Percentiles rank a stretch among this genome's conserved stretches.
These are phyloP conservation scores for Crocodylus rhombifer DNA, from an alignment of 2,797 vertebrate genomes.

Conservation along the genomic window DNA sequence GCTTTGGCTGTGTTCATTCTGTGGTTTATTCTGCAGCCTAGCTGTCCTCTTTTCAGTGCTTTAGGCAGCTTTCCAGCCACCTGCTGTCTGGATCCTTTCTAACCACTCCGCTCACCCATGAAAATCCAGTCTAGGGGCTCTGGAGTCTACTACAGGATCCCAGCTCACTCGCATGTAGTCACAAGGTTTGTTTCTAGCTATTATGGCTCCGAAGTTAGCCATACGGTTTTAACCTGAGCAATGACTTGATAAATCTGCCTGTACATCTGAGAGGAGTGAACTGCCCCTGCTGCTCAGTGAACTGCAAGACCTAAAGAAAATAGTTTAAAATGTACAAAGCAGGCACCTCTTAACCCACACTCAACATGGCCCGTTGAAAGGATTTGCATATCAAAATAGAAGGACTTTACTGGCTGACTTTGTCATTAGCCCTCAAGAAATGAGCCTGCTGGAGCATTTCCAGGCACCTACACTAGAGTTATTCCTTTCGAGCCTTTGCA, in stretches of 20 bases:
- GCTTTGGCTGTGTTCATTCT: background rate
- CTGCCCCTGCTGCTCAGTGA: background rate
- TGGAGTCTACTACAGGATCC: too few species aligned
- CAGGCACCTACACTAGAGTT: background rate
- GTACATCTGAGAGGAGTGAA: background rate
- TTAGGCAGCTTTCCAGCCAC: background rate
- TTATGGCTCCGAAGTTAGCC: background rate
- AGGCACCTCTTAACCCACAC: background rate
- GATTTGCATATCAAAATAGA: constrained; percentile 1
- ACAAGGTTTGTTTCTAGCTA: too few species aligned
- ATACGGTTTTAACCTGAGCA: background rate
- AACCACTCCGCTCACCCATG: background rate
- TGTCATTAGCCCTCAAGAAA: background rate
- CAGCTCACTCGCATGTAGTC: too few species aligned
- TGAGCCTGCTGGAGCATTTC: background rate
- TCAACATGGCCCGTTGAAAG: background rate
- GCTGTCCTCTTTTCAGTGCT: background rate
- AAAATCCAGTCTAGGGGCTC: too few species aligned
- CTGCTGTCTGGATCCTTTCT: background rate
- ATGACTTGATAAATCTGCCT: background rate
- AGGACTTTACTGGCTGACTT: too few species aligned
- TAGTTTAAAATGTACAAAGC: background rate
- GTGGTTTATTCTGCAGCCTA: background rate
- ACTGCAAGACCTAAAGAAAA: background rate
- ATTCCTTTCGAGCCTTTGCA: background rate